phyloP scores from a whole-genome alignment of 2,797 vertebrate genomes.

The Fratercula arctica region DNA sequence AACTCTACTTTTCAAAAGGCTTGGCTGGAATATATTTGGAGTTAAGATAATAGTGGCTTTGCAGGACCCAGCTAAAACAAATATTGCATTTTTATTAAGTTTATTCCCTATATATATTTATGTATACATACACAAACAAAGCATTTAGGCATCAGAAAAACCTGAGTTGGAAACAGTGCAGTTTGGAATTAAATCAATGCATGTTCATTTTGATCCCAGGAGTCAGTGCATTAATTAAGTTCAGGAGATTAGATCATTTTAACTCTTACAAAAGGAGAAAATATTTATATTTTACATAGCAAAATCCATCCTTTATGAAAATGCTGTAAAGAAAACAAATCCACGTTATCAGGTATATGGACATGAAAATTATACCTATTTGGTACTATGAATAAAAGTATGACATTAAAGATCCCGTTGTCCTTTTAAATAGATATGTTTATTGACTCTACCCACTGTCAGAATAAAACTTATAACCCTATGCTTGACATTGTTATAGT shows the following conservation, averaged over 20 bases:
- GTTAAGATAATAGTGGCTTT: constrained; percentile 35
- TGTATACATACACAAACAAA: background rate
- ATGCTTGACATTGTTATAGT: background rate
- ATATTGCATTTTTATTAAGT: background rate
- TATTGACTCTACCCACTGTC: background rate
- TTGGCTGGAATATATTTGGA: background rate
- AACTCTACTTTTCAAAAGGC: background rate
- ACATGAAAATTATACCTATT: background rate
- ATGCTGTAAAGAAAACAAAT: background rate
- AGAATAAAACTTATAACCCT: background rate
- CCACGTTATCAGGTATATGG: background rate
- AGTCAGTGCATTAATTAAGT: background rate
- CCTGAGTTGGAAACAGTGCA: background rate
- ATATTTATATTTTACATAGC: background rate
- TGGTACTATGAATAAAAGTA: background rate
- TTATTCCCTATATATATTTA: background rate
- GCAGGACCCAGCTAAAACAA: constrained; percentile 28
- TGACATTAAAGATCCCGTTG: background rate
- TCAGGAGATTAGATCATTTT: background rate
- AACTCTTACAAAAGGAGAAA: background rate
- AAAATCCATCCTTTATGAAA: background rate
- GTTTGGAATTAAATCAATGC: background rate
- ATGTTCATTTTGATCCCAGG: background rate
- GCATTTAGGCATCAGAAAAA: background rate
- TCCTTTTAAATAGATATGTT: background rate